Evolutionary conservation across 2,888 invertebrate genomes (phyloP).

Genomic region (Ditylenchus weischeri): DNA sequence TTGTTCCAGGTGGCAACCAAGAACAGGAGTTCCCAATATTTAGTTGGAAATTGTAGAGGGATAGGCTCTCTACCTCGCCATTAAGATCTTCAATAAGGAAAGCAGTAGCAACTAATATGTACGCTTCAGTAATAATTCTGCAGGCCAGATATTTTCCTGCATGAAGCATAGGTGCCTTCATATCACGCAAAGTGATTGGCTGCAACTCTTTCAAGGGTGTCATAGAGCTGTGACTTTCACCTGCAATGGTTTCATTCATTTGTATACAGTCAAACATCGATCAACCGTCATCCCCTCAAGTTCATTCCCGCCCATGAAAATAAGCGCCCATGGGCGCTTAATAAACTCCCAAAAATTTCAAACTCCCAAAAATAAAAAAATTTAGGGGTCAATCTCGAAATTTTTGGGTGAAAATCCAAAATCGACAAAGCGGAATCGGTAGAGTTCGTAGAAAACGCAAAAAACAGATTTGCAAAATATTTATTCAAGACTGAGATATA

Average conservation of each 20-base stretch:
- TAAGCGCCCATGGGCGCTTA: too few species aligned
- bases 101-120: constrained; percentile 12
- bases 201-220: constrained; percentile 16
- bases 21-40: constrained; percentile 4
- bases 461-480: too few species aligned
- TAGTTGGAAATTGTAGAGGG: constrained; percentile 17
- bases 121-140: constrained; percentile 7
- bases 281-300: too few species aligned
- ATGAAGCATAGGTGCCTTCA: constrained; percentile 18
- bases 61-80: constrained; percentile 17
- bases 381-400: too few species aligned
- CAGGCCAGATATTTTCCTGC: constrained; percentile 10
- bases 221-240: constrained; percentile 12
- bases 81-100: constrained; percentile 22
- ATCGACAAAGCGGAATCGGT: too few species aligned
- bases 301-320: too few species aligned
- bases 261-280: too few species aligned
- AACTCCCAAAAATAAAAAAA: too few species aligned
- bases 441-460: too few species aligned
- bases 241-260: not conserved
- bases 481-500: too few species aligned
- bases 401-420: too few species aligned
- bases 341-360: too few species aligned
- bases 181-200: constrained; percentile 18
- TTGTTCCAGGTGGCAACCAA: constrained; percentile 15